Base-by-base conservation (phyloP, 2,113 vertebrate genomes). In the Rhinopomastus cyanomelas region DNA sequence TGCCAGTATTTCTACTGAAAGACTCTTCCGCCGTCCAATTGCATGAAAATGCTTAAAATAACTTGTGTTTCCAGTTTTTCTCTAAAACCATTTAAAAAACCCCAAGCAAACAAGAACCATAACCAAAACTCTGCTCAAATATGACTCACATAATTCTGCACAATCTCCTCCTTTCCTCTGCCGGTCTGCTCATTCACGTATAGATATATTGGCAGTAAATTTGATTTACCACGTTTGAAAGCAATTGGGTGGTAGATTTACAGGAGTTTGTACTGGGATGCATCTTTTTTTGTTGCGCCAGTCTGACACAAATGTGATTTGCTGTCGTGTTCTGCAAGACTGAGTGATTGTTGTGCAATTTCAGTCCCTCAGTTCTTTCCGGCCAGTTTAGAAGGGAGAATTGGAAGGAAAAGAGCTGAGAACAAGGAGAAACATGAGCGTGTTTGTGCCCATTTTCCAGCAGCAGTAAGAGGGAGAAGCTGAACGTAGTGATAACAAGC, bases 31-130 rank as follows among this genome's bases (percentile, higher is more conserved):
- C 13, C 26, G 53, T 12, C 51, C 84, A 69, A 86, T 81, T 78
- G 48, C 53, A 60, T 56, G 52, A 87, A 84, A 87, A 79, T 76
- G 76, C 90, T 93, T 93, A 93, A 90, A 88, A 88, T 57, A 87
- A 29, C 29, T 82, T 76, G 23, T 73, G 22, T 30, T 90, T 92
- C 81, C 26, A 30, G 8, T 62, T 80, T 12, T 44, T 81, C 90
- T 75, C 37, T 6, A 79, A 83, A 83, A 61, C 34, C 22, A 68
- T 53, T 16, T 65, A 23, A 87, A 86, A 77, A 61, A 2, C 0
- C 1, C 4, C 32, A 82, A 36, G 25, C 42, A 86, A 84, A 75
- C 18, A 87, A 85, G 26, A 32, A 60, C 55, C 61, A 82, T 49
- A 82, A 92, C 90, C 4, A 75, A 74, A 81, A 68, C 32, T 74